A percentile compares a stretch with the other conserved stretches of the same genome.
Evolutionary conservation across 1,140 invertebrate genomes (phyloP).

Genomic region (Arctopsyche grandis): DNA sequence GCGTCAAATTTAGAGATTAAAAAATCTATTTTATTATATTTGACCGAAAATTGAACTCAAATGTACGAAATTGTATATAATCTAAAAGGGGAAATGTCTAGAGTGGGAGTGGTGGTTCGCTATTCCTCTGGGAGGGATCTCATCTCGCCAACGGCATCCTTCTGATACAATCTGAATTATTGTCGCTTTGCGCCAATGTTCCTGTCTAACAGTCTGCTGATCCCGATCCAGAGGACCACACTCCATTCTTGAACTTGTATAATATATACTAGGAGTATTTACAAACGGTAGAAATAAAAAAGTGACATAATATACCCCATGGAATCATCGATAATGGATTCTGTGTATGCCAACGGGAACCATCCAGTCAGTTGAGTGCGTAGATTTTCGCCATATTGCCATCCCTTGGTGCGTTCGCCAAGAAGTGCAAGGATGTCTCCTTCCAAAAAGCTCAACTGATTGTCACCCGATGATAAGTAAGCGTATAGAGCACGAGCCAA

Average conservation of each 20-base stretch:
- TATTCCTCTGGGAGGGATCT: constrained; percentile 27
- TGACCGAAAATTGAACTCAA: neutral
- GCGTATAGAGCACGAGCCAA: constrained; percentile 87
- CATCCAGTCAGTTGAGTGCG: constrained; percentile 90
- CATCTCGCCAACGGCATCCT: constrained; percentile 16
- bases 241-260: neutral
- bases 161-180: constrained; percentile 39
- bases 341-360: constrained; percentile 94
- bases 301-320: constrained; percentile 56
- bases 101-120: neutral
- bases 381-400: constrained; percentile 95
- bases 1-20: neutral
- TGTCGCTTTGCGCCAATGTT: neutral
- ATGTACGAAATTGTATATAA: neutral
- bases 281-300: too few species aligned
- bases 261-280: too few species aligned
- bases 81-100: neutral
- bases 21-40: neutral
- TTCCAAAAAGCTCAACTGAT: constrained; percentile 91
- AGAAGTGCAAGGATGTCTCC: constrained; percentile 89
- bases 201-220: neutral
- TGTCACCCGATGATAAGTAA: constrained; percentile 89
- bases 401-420: constrained; percentile 91
- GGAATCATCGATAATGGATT: constrained; percentile 66
- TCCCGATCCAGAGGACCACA: neutral